Evolutionary conservation across 2,797 vertebrate species (phyloP).

Genomic region (Decapterus maruadsi): DNA sequence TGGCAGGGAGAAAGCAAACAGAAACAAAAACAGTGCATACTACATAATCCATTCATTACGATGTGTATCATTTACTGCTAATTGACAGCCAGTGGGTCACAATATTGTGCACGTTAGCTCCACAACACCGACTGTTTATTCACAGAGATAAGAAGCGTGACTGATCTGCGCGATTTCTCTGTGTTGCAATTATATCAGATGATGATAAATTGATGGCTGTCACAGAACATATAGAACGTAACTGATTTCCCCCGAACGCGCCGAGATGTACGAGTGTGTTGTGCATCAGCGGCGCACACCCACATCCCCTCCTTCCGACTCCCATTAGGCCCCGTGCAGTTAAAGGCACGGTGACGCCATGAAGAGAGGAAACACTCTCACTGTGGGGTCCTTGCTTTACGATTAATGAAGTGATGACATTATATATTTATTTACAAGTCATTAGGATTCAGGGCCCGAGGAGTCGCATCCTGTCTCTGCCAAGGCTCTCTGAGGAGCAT

Average conservation of each 20-base stretch:
- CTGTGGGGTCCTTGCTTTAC: constrained; percentile 65
- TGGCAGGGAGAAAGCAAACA: constrained; percentile 34
- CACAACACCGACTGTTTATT: background rate
- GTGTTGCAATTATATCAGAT: background rate
- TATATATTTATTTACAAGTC: constrained; percentile 87
- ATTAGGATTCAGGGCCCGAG: constrained; percentile 82
- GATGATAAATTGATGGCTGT: constrained; percentile 1
- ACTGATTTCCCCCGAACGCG: constrained; percentile 16
- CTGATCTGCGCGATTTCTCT: constrained; percentile 8
- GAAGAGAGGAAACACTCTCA: constrained; percentile 66
- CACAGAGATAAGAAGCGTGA: background rate
- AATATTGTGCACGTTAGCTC: background rate
- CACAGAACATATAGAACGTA: background rate
- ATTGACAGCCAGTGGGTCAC: background rate
- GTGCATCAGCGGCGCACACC: constrained; percentile 1
- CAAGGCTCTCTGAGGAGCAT: constrained; percentile 69
- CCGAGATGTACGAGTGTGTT: constrained; percentile 14
- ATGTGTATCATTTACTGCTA: constrained; percentile 24
- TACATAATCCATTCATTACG: constrained; percentile 34
- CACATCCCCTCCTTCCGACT: constrained; percentile 12
- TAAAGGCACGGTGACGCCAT: constrained; percentile 48
- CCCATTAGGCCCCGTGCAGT: constrained; percentile 44
- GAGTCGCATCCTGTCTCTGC: constrained; percentile 72
- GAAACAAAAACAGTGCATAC: constrained; percentile 36
- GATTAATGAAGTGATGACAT: constrained; percentile 84